Base-by-base conservation (phyloP, 2,888 invertebrate species). In the Creontiades dilutus region DNA sequence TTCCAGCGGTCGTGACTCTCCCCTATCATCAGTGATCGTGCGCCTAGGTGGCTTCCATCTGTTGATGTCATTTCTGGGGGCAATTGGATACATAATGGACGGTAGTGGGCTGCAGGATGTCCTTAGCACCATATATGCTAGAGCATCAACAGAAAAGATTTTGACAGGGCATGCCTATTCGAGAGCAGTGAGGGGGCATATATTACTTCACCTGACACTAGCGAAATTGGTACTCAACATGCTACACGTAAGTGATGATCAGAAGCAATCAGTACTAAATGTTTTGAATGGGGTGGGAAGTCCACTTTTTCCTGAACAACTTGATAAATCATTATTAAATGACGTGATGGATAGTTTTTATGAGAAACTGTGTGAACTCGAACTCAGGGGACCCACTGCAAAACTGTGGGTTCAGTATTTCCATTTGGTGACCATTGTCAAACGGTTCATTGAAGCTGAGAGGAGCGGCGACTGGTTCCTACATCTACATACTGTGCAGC, bases 81-180 rank as follows among this genome's bases (percentile, higher is more conserved):
- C 85, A 4, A 61, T 85, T 13, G 85, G 85, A 2, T 55, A 4
- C 27, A 55, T 85, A 5, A 85, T 85, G 85, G 23, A 52, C 13
- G 93, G 93, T 89, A 93, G 93, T 91, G 93, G 93, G 11, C 48
- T 93, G 12, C 92, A 92, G 91, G 93, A 93, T 91, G 89, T 91
- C 13, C 90, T 92, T 16, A 13, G 57, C 28, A 91, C 91, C n/a
- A n/a, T n/a, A n/a, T n/a, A n/a, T n/a, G n/a, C n/a, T n/a, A n/a
- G n/a, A n/a, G n/a, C n/a, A 82, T 92, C 92, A 13, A 91, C 91
- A 16, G 92, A 92, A 2, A 92, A 92, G 92, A 92, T 92, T 90
- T 82, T 93, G 19, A 85, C 91, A 68, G 93, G 93, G 9, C 92
- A 93, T 90, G 92, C 92, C 46, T 92, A 92, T 90, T 61, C 92